These are phyloP conservation scores for Cosmorhoe ocellata DNA, from an alignment of 2,888 invertebrate species.

Conservation along the genomic window DNA sequence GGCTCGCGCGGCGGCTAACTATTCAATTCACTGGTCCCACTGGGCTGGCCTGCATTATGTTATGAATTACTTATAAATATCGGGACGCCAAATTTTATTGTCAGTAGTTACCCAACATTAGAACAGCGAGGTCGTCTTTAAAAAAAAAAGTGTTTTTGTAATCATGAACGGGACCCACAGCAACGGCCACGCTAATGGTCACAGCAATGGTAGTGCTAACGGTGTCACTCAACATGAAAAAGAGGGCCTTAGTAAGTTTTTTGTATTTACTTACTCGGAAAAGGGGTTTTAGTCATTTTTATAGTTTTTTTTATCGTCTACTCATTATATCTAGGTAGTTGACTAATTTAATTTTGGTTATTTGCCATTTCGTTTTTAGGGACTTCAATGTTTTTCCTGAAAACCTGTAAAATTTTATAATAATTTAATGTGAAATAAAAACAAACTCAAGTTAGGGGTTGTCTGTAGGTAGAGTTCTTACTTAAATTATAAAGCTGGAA, in stretches of 20 bases:
- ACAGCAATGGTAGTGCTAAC: constrained; percentile 1
- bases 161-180: constrained; percentile 22
- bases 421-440: too few relatives aligned
- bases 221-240: not conserved
- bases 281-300: too few relatives aligned
- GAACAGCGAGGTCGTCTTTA: constrained; percentile 4
- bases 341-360: not conserved
- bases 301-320: too few relatives aligned
- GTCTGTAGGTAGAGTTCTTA: too few relatives aligned
- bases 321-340: too few relatives aligned
- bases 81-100: constrained; percentile 3
- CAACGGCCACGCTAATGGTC: constrained; percentile 18
- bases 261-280: too few relatives aligned
- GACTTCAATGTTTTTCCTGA: too few relatives aligned
- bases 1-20: too few relatives aligned
- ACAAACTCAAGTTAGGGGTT: too few relatives aligned
- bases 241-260: constrained; percentile 5
- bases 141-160: constrained; percentile 1
- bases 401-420: too few relatives aligned
- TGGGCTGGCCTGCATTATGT: not conserved
- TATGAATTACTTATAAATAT: constrained; percentile 10
- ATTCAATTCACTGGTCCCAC: not conserved
- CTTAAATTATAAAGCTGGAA: too few relatives aligned
- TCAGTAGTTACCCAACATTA: constrained; percentile 10
- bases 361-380: too few relatives aligned